These are phyloP conservation scores for Leuctra nigra DNA, from an alignment of 2,888 invertebrate genomes.

Conservation along the genomic window DNA sequence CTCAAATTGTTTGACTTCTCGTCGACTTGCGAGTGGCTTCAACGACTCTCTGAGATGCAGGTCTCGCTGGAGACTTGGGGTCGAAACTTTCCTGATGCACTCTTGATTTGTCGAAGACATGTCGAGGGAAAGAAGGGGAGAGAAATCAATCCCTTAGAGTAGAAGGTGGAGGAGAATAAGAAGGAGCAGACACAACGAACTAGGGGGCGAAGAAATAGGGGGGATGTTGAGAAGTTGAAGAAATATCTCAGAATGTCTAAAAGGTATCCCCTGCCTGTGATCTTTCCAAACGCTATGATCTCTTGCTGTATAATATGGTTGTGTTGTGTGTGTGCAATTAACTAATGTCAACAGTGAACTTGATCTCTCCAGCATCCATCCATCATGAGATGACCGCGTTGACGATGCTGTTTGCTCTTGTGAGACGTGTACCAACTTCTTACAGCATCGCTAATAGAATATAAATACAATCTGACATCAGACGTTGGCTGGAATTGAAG, in stretches of 20 bases:
- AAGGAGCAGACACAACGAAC: conserved; percentile 2
- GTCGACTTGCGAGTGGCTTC: background rate
- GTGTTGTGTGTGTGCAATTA: conserved; percentile 1
- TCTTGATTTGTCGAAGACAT: conserved; percentile 12
- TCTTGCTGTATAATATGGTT: conserved; percentile 1
- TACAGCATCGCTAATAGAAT: too few relatives aligned
- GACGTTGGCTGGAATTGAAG: too few relatives aligned
- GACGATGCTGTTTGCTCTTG: too few relatives aligned
- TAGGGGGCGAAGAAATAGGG: conserved; percentile 1
- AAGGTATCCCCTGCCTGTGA: background rate
- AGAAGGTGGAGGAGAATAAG: conserved; percentile 8
- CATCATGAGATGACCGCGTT: too few relatives aligned
- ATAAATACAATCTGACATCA: too few relatives aligned
- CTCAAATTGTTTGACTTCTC: conserved; percentile 18
- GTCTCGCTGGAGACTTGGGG: background rate
- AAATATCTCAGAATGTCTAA: conserved; percentile 12
- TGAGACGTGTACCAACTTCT: too few relatives aligned
- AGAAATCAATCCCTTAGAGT: conserved; percentile 18
- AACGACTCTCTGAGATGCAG: too few relatives aligned
- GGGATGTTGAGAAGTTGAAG: conserved; percentile 11
- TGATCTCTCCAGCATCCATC: background rate
- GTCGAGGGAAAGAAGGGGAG: conserved; percentile 13
- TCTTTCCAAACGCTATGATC: background rate
- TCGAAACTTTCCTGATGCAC: background rate
- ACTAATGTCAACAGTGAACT: conserved; percentile 7